Conservation (phyloP, 23 tunicate species). For the Diplosoma virens region DNA sequence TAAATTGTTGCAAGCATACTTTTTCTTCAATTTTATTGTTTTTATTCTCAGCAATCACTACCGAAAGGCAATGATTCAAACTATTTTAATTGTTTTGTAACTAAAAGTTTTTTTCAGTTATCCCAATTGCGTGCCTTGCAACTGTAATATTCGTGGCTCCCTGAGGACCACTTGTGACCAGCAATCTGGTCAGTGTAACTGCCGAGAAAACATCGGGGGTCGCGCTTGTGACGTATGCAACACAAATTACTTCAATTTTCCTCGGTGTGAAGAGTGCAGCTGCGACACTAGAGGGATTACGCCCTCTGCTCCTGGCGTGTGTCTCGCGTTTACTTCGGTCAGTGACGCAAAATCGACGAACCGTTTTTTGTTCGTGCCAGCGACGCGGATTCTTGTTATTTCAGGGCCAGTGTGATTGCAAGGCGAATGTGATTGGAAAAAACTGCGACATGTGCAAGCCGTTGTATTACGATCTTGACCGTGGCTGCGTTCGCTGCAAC, state of each 20-base stretch:
- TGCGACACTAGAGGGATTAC: constrained; percentile 81
- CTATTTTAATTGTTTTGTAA: neutral
- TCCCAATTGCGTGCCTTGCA: constrained; percentile 85
- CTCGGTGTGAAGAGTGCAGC: constrained; percentile 89
- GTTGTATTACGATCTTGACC: constrained; percentile 58
- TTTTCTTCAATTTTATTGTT: too few relatives aligned
- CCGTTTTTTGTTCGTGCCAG: neutral
- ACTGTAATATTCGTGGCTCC: constrained; percentile 80
- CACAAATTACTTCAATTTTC: constrained; percentile 92
- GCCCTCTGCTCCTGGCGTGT: constrained; percentile 66
- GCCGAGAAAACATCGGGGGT: constrained; percentile 61
- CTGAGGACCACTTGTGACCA: constrained; percentile 70
- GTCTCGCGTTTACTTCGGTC: constrained; percentile 90
- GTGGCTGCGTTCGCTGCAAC: constrained; percentile 83
- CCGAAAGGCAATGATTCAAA: too few relatives aligned
- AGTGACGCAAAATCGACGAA: constrained; percentile 4
- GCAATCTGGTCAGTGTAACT: constrained; percentile 74
- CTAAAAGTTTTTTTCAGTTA: too few relatives aligned
- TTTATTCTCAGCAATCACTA: too few relatives aligned
- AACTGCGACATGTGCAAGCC: constrained; percentile 91
- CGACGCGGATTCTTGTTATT: neutral
- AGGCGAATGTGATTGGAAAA: constrained; percentile 74
- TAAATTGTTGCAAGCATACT: too few relatives aligned
- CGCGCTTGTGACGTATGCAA: constrained; percentile 69
- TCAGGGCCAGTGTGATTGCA: constrained; percentile 95